These are phyloP conservation scores for Archilochus colubris DNA, from an alignment of 2,113 vertebrate genomes.

Conservation along the genomic window DNA sequence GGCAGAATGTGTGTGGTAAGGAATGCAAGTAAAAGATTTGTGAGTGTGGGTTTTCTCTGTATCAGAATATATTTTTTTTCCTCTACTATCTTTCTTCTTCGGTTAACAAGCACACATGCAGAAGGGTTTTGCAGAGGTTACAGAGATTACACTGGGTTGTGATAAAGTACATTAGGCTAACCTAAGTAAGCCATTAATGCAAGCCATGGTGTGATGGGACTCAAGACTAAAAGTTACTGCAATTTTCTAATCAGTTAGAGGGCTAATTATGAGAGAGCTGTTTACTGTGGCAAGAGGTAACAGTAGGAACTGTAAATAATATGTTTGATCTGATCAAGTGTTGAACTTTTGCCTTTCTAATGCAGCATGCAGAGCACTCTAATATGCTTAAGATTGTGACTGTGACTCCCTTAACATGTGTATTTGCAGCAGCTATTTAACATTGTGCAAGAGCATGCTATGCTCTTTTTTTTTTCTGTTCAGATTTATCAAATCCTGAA, in stretches of 20 bases:
- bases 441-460: not conserved
- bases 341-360: conserved; percentile 56
- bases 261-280: not conserved
- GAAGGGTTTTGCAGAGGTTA: not conserved
- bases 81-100: not conserved
- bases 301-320: conserved; percentile 12
- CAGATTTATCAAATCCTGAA: not conserved
- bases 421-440: not conserved
- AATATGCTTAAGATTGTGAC: not conserved
- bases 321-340: conserved; percentile 23
- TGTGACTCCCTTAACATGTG: not conserved
- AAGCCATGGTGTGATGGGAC: not conserved
- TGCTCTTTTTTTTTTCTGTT: conserved; percentile 18
- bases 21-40: not conserved
- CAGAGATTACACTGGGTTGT: not conserved
- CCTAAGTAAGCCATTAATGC: conserved; percentile 24
- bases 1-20: not conserved
- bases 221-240: conserved; percentile 58
- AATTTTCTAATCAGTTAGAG: conserved; percentile 56
- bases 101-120: not conserved
- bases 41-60: not conserved
- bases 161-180: conserved; percentile 10
- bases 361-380: not conserved
- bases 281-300: conserved; percentile 16
- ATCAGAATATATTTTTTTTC: not conserved